Evolutionary conservation across 2,888 invertebrate genomes (phyloP).

Genomic region (Plebejus melissa): DNA sequence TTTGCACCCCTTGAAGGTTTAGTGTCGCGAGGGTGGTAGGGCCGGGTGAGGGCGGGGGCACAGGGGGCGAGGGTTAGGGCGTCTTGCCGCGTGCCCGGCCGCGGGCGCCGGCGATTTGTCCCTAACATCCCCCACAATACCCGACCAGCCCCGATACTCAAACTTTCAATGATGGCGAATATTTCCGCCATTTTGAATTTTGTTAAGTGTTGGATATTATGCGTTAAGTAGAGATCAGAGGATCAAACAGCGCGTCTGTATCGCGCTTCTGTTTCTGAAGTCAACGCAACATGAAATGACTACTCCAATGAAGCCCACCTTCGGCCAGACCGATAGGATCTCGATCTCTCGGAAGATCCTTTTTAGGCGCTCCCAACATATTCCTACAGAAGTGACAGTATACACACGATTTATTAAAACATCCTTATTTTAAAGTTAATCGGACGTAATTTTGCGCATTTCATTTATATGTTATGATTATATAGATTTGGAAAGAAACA

Average conservation of each 20-base stretch:
- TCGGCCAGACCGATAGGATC: too few relatives aligned
- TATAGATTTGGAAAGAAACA: too few relatives aligned
- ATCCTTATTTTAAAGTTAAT: too few relatives aligned
- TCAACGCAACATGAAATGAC: neutral
- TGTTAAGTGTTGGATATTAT: neutral
- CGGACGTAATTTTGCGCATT: too few relatives aligned
- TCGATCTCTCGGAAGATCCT: too few relatives aligned
- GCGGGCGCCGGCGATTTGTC: conserved; percentile 72
- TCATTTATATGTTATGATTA: too few relatives aligned
- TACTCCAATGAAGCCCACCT: too few relatives aligned
- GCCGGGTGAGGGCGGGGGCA: conserved; percentile 53
- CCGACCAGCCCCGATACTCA: conserved; percentile 47
- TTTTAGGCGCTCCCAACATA: too few relatives aligned
- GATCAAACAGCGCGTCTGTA: too few relatives aligned
- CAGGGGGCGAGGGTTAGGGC: conserved; percentile 57
- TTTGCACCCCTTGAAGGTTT: conserved; percentile 48
- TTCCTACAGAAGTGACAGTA: too few relatives aligned
- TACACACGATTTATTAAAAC: too few relatives aligned
- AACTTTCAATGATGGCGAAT: conserved; percentile 37
- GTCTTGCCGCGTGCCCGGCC: conserved; percentile 75
- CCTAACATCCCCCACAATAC: conserved; percentile 59
- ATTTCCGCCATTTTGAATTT: neutral
- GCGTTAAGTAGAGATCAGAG: too few relatives aligned
- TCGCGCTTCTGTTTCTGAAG: neutral
- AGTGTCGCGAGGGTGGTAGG: conserved; percentile 51